Percentiles rank a stretch among this genome's conserved stretches.
Evolutionary conservation across 2,888 invertebrate genomes (phyloP).

Genomic region (Poecilus cupreus): DNA sequence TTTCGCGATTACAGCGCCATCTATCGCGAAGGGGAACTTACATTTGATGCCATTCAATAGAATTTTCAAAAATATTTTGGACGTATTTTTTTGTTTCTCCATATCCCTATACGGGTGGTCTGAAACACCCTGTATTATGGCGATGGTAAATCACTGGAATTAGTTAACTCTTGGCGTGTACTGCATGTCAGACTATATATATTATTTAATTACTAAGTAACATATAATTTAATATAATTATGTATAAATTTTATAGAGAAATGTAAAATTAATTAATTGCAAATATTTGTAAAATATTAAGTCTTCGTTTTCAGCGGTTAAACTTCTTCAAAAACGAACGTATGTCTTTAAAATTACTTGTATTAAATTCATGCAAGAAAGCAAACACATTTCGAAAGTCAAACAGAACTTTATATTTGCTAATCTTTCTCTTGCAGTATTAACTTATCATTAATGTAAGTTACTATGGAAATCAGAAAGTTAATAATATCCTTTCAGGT

Average conservation of each 20-base stretch:
- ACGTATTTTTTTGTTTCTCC: too few species aligned
- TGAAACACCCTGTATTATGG: too few species aligned
- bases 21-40: too few species aligned
- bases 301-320: neutral
- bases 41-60: too few species aligned
- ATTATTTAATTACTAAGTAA: too few species aligned
- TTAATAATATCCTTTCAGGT: conserved; percentile 25
- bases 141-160: too few species aligned
- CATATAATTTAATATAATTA: too few species aligned
- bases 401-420: conserved; percentile 21
- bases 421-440: conserved; percentile 21
- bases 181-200: too few species aligned
- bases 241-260: neutral
- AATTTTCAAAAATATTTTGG: too few species aligned
- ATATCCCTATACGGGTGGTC: too few species aligned
- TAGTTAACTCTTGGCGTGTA: too few species aligned
- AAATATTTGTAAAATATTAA: neutral
- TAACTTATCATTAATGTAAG: conserved; percentile 23
- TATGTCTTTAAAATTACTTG: neutral
- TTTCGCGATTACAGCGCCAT: too few species aligned
- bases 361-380: conserved; percentile 8
- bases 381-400: neutral
- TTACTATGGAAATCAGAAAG: neutral
- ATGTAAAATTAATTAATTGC: neutral
- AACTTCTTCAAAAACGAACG: neutral